Base-by-base conservation (phyloP, 1,140 invertebrate species). In the Gryllus bimaculatus region DNA sequence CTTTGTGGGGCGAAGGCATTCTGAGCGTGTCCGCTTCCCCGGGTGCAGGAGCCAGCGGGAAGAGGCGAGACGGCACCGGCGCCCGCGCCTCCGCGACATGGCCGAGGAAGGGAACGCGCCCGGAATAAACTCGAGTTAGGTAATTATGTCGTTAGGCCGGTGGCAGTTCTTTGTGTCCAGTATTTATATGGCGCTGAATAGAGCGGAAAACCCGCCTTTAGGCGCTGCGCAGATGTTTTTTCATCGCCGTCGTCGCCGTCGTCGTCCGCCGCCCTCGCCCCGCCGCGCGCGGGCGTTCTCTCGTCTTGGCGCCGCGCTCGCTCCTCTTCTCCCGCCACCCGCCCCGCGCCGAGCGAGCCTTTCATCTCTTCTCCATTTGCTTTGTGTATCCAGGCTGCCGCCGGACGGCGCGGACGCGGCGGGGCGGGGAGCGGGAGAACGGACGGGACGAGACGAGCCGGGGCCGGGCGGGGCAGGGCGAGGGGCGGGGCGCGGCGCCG, bases 191-290 rank as follows among this genome's bases (percentile, higher is more conserved):
- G 54, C 54, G 54, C 54, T 66, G 54, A 66, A 66, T 66, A 66
- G 54, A 10, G 10, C 10, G 54, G 54, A 66, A 66, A 66, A 66
- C 54, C 54, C 54, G 54, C 54, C 54, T 66, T 66, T 66, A 66
- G 54, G 54, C 54, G 54, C 54, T 66, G 54, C 54, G 54, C 54
- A 66, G 54, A 66, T 66, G 54, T 66, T 66, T 66, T 66, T 66
- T 66, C 54, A 66, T 81, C 80, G 74, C 74, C 79, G 78, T 76
- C 78, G 75, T 76, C 79, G 49, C 21, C 74, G 73, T 79, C 73
- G 75, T 47, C 39, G 73, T 75, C 78, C 20, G 73, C 73, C 39
- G 73, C 73, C 21, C 74, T 10, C 81, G 47, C 75, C 73, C 73
- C 54, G 74, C 48, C 73, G 74, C 78, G 76, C 73, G 47, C 47